These are phyloP conservation scores for Premnoplex brunnescens DNA, from an alignment of 2,797 vertebrate species.

Conservation along the genomic window DNA sequence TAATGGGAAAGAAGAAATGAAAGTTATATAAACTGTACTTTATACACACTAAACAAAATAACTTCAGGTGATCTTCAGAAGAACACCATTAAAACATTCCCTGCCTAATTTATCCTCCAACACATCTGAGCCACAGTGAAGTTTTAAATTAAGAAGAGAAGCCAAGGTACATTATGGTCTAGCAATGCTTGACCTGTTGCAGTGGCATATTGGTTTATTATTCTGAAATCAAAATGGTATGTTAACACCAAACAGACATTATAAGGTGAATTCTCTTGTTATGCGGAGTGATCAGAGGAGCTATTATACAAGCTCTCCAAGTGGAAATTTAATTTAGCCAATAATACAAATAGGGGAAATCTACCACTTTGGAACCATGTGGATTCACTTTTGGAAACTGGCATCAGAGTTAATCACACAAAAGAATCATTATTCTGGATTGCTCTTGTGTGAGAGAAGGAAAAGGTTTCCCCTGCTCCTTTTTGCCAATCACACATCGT, in stretches of 20 bases:
- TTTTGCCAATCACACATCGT: neutral
- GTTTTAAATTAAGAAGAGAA: neutral
- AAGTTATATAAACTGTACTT: neutral
- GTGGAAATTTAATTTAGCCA: neutral
- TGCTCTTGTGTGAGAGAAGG: neutral
- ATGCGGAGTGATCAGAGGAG: neutral
- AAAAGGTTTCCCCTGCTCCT: neutral
- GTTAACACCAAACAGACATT: neutral
- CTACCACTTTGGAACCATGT: neutral
- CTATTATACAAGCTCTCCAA: neutral
- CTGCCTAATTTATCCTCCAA: neutral
- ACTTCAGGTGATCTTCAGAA: neutral
- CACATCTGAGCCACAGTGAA: neutral
- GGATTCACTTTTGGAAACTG: conserved; percentile 5
- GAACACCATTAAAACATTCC: neutral
- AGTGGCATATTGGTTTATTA: neutral
- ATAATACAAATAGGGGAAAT: neutral
- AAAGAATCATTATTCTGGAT: neutral
- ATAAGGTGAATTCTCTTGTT: neutral
- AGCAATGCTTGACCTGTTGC: neutral
- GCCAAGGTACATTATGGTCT: neutral
- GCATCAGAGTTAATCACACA: neutral
- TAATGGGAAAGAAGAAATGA: neutral
- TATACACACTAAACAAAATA: neutral
- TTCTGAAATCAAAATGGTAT: neutral